Percentiles rank a stretch among this genome's conserved stretches.
Conservation (phyloP, 2,888 invertebrate species). For the Protodeltote pygarga region DNA sequence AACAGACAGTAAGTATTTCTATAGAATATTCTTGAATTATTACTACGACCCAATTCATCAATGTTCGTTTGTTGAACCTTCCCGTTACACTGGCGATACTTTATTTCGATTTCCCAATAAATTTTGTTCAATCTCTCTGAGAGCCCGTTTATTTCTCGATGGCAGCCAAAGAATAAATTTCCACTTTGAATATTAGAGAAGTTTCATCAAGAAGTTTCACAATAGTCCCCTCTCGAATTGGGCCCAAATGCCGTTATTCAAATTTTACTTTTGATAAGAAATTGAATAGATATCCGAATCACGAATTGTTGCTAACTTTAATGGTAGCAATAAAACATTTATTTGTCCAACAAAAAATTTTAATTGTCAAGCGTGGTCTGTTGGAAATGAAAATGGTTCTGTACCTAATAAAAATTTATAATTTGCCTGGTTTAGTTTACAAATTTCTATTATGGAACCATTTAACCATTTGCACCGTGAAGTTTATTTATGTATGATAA, state of each 20-base stretch:
- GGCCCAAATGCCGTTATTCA: constrained; percentile 76
- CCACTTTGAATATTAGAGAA: constrained; percentile 79
- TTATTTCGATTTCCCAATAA: constrained; percentile 70
- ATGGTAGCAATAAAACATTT: constrained; percentile 62
- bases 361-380: constrained; percentile 7
- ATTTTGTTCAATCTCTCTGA: constrained; percentile 71
- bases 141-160: constrained; percentile 72
- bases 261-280: constrained; percentile 80
- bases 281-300: constrained; percentile 76
- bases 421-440: not conserved
- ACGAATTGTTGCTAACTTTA: constrained; percentile 67
- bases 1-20: constrained; percentile 26
- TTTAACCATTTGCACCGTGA: too few species aligned
- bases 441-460: too few species aligned
- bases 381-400: not conserved
- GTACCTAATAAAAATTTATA: not conserved
- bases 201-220: constrained; percentile 72
- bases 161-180: constrained; percentile 77
- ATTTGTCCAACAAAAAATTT: constrained; percentile 35
- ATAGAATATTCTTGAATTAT: constrained; percentile 36
- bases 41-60: constrained; percentile 61
- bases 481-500: too few species aligned
- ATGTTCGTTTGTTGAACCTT: constrained; percentile 59
- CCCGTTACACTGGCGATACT: constrained; percentile 54
- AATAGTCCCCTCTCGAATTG: constrained; percentile 76